A percentile compares a stretch with the other conserved stretches of the same genome.
phyloP scores from a whole-genome alignment of 1,140 invertebrate genomes.

The Sycobia sp. region DNA sequence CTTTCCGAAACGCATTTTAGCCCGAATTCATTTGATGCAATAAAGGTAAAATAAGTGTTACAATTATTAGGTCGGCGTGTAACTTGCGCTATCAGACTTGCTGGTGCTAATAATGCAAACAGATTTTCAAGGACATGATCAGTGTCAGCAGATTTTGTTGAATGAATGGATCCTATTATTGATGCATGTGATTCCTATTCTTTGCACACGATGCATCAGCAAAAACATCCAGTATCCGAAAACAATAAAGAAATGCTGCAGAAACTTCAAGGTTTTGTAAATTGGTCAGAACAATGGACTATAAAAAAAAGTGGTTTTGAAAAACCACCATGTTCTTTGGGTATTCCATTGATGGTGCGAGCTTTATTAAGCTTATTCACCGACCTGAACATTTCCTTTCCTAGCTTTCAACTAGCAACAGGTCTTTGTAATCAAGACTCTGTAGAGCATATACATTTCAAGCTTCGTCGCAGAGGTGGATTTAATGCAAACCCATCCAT shows the following conservation, averaged over 20 bases:
- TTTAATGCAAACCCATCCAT: conserved; percentile 4
- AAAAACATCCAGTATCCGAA: conserved; percentile 30
- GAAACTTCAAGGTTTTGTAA: conserved; percentile 26
- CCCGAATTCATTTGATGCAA: conserved; percentile 37
- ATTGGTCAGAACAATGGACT: conserved; percentile 29
- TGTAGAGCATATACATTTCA: conserved; percentile 36
- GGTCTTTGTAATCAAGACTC: conserved; percentile 39
- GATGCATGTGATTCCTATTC: conserved; percentile 32
- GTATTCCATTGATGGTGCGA: neutral
- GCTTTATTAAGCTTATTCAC: neutral
- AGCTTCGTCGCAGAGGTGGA: conserved; percentile 35
- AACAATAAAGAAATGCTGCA: conserved; percentile 30
- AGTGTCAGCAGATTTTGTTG: neutral
- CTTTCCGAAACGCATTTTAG: conserved; percentile 37
- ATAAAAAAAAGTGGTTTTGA: neutral
- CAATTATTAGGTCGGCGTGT: conserved; percentile 31
- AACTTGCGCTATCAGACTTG: conserved; percentile 24
- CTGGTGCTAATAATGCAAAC: conserved; percentile 27
- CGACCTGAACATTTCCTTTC: conserved; percentile 5
- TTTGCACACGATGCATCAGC: conserved; percentile 9
- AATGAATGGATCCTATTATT: neutral
- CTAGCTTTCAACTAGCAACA: conserved; percentile 33
- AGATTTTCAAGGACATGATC: neutral
- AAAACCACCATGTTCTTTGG: conserved; percentile 5
- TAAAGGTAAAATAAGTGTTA: conserved; percentile 39